A percentile compares a stretch with the other conserved stretches of the same genome.
These are phyloP conservation scores for Deilephila elpenor DNA, from an alignment of 2,888 invertebrate species.

Conservation along the genomic window DNA sequence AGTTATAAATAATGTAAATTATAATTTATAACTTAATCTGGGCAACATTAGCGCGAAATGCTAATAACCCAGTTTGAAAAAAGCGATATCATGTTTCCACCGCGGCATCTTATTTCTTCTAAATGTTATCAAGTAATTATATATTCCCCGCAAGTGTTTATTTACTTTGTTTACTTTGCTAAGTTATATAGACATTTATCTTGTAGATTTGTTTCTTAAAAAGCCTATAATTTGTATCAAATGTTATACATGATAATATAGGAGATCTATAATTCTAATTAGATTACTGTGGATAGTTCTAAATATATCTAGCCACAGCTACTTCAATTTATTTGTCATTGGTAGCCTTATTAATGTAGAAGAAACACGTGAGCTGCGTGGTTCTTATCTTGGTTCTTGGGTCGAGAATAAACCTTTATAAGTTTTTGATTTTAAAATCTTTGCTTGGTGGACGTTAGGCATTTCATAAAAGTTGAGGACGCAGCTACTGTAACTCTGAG, in stretches of 20 bases:
- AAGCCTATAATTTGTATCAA: neutral
- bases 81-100: neutral
- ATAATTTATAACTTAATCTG: conserved; percentile 12
- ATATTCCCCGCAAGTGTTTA: neutral
- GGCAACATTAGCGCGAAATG: neutral
- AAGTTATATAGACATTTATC: neutral
- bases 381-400: too few relatives aligned
- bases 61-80: conserved; percentile 8
- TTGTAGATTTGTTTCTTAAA: neutral
- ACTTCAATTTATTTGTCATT: too few relatives aligned
- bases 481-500: neutral
- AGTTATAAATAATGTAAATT: neutral
- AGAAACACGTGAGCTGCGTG: too few relatives aligned
- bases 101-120: neutral
- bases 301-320: too few relatives aligned
- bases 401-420: too few relatives aligned
- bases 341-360: too few relatives aligned
- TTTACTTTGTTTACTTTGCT: neutral
- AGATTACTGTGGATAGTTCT: too few relatives aligned
- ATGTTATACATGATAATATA: neutral
- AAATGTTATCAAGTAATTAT: conserved; percentile 11
- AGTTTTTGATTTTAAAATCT: too few relatives aligned
- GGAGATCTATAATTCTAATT: too few relatives aligned
- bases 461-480: too few relatives aligned
- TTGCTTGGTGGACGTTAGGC: too few relatives aligned